Base-by-base conservation (phyloP, 2,888 invertebrate genomes). In the Trichogramma dendrolimi region DNA sequence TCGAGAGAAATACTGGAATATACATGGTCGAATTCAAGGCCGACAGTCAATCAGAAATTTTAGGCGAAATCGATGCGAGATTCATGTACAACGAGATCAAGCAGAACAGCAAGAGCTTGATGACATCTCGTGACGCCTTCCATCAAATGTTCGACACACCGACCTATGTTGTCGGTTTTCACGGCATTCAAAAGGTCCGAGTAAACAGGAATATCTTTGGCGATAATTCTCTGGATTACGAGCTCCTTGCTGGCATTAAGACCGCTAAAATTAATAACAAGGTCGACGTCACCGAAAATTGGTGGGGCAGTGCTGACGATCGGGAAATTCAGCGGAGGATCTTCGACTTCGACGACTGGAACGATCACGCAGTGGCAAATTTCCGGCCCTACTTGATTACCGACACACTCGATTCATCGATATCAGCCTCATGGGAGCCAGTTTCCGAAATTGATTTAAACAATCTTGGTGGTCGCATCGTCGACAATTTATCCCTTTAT, bases 281-380 rank as follows among this genome's bases (percentile, higher is more conserved):
- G 50, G 83, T 99, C 59, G 91, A 97, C 75, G 95, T 94, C 0
- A 85, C 85, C 7, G 91, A 94, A 77, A 99, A 99, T 78, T 99
- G 94, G 92, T 99, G 98, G 98, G 98, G 97, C 8, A 89, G 89
- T 4, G 81, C 82, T 0, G 84, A 89, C 59, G 87, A 91, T 57
- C 81, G 80, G 5, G 83, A 84, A 60, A 98, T 99, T 58, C 86
- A 87, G 62, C 84, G 86, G 56, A 85, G 87, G 74, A 96, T 98
- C 72, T 97, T 98, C 76, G 98, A 98, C 80, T 97, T 99, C 79
- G 96, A 99, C 77, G 97, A 98, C 77, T 99, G 99, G 98, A 99
- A 99, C 77, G 94, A 95, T 79, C 96, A 94, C 77, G 96, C 96
- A 0, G 87, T 96, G 57, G 97, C 96, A 0, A 85, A 89, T 10